Percentiles rank a stretch among this genome's conserved stretches.
Conservation (phyloP, 2,888 invertebrate species). For the Hetaerina titia region DNA sequence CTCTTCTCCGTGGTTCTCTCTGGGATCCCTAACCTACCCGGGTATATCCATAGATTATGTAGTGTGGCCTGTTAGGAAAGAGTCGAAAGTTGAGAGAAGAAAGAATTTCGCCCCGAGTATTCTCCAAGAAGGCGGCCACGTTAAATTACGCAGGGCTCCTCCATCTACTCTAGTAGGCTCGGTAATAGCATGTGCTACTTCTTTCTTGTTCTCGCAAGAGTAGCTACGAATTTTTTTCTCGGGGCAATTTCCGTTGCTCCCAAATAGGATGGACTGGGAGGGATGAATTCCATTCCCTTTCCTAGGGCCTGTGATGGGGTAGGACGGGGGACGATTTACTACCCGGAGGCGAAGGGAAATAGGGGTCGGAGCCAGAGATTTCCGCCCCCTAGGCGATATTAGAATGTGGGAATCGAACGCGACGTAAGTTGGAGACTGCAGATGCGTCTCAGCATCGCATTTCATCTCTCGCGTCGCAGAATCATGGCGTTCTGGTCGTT, state of each 20-base stretch:
- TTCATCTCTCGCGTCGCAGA: too few species aligned
- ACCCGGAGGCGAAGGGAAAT: not conserved
- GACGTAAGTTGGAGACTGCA: not conserved
- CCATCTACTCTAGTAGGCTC: conserved; percentile 13
- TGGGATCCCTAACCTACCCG: not conserved
- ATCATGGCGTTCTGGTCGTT: too few species aligned
- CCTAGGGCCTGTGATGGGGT: not conserved
- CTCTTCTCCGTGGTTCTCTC: not conserved
- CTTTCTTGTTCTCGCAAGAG: not conserved
- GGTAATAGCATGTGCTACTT: not conserved
- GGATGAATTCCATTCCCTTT: conserved; percentile 19
- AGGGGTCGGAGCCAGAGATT: not conserved
- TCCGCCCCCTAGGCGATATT: not conserved
- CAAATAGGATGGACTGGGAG: not conserved
- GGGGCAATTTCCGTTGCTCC: not conserved
- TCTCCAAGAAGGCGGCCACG: not conserved
- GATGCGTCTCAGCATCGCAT: not conserved
- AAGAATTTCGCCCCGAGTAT: not conserved
- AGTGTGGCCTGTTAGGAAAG: not conserved
- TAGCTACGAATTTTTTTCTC: not conserved
- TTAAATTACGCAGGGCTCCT: not conserved
- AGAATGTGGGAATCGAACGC: not conserved
- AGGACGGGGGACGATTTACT: not conserved
- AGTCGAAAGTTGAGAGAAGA: not conserved
- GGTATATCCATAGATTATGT: not conserved